Conservation (phyloP, 2,797 vertebrate genomes). For the Enteromius viviparus region DNA sequence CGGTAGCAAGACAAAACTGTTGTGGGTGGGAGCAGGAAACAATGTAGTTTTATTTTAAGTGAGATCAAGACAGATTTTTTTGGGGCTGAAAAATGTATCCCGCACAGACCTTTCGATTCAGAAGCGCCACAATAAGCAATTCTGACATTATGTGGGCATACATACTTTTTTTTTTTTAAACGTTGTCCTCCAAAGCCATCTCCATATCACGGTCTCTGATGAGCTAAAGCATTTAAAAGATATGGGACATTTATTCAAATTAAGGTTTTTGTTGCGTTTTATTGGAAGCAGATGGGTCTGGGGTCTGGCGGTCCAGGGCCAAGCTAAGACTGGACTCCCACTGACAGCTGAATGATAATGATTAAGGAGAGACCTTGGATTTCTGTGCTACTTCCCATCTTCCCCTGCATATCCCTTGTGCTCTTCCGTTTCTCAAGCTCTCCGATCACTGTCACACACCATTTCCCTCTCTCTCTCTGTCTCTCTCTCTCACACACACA, state of each 20-base stretch:
- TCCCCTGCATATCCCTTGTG: constrained; percentile 14
- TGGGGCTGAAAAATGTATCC: not conserved
- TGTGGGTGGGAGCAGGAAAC: not conserved
- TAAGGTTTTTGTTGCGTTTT: constrained; percentile 71
- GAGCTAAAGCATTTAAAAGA: constrained; percentile 62
- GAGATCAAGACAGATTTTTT: not conserved
- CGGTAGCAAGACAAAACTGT: not conserved
- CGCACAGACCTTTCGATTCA: not conserved
- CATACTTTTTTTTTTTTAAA: not conserved
- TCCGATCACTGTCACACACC: constrained; percentile 4
- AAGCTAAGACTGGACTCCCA: constrained; percentile 40
- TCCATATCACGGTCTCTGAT: constrained; percentile 52
- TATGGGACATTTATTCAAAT: constrained; percentile 78
- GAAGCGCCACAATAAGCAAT: not conserved
- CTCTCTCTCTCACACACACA: constrained; percentile 4
- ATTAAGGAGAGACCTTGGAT: constrained; percentile 72
- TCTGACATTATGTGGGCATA: not conserved
- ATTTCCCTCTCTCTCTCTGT: not conserved
- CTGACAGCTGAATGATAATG: constrained; percentile 76
- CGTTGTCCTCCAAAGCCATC: constrained; percentile 29
- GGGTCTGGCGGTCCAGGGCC: constrained; percentile 50
- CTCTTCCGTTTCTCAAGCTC: constrained; percentile 9
- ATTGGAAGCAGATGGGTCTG: constrained; percentile 74
- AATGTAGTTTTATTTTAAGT: not conserved
- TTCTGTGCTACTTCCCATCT: constrained; percentile 52